Evolutionary conservation across 2,888 invertebrate genomes (phyloP).

Genomic region (Drosophila austrosaltans): DNA sequence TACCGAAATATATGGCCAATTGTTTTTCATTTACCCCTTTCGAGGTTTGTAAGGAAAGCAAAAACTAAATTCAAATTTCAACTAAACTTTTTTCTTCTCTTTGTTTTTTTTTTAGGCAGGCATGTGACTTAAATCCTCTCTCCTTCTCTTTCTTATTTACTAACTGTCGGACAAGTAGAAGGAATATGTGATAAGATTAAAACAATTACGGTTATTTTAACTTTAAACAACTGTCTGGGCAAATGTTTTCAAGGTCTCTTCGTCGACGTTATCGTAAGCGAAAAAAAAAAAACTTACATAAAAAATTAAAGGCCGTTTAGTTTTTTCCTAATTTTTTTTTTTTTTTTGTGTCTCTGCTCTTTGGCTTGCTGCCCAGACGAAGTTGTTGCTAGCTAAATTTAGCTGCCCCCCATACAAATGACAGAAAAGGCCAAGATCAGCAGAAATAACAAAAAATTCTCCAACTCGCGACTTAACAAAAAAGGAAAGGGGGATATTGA

Average conservation of each 20-base stretch:
- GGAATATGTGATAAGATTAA: slow-evolving; percentile 67
- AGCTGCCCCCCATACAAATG: slow-evolving; percentile 17
- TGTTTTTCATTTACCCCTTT: slow-evolving; percentile 79
- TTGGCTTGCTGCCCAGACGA: slow-evolving; percentile 22
- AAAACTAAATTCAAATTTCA: slow-evolving; percentile 57
- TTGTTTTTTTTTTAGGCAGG: slow-evolving; percentile 63
- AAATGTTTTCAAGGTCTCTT: slow-evolving; percentile 61
- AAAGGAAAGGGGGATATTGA: not conserved
- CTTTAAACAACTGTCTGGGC: slow-evolving; percentile 35
- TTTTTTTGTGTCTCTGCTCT: not conserved
- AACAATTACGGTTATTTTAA: slow-evolving; percentile 59
- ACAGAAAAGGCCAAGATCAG: slow-evolving; percentile 9
- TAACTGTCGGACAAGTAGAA: slow-evolving; percentile 14
- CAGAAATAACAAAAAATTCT: not conserved
- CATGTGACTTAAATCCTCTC: slow-evolving; percentile 64
- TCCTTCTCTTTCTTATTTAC: slow-evolving; percentile 17
- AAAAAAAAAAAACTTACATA: slow-evolving; percentile 56
- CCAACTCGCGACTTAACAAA: not conserved
- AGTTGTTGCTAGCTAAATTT: slow-evolving; percentile 30
- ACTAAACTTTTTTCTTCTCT: slow-evolving; percentile 27
- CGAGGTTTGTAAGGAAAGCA: slow-evolving; percentile 60
- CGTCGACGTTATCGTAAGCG: slow-evolving; percentile 43
- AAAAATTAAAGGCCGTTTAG: slow-evolving; percentile 36
- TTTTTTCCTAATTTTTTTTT: not conserved
- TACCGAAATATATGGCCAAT: slow-evolving; percentile 40